These are phyloP conservation scores for Xiphophorus hellerii DNA, from an alignment of 2,113 vertebrate genomes.

Conservation along the genomic window DNA sequence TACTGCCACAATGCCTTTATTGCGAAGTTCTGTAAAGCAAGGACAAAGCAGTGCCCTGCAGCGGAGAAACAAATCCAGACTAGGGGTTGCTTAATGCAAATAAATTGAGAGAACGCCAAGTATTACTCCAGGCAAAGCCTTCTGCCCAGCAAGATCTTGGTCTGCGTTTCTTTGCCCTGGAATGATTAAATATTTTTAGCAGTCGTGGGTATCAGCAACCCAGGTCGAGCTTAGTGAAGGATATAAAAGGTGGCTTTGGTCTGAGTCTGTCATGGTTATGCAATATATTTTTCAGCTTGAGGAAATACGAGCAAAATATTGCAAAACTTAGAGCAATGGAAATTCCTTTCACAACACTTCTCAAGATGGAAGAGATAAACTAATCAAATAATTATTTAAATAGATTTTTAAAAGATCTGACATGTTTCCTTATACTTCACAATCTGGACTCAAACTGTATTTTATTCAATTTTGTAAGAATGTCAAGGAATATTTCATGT, in stretches of 20 bases:
- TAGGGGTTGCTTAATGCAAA: constrained; percentile 57
- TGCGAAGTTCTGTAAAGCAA: constrained; percentile 44
- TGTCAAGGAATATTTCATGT: not conserved
- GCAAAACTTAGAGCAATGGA: constrained; percentile 9
- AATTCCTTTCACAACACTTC: not conserved
- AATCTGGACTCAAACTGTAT: not conserved
- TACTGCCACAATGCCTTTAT: constrained; percentile 59
- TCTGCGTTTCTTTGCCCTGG: constrained; percentile 36
- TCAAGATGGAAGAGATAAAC: not conserved
- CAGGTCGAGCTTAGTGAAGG: constrained; percentile 26
- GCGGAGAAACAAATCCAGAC: constrained; percentile 46
- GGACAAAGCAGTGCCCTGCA: constrained; percentile 47
- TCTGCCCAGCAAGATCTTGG: constrained; percentile 27
- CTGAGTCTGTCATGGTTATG: constrained; percentile 16
- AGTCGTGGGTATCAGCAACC: constrained; percentile 41
- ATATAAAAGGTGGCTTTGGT: constrained; percentile 7
- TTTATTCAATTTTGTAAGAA: not conserved
- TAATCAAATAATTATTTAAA: not conserved
- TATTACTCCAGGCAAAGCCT: constrained; percentile 40
- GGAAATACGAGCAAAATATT: constrained; percentile 19
- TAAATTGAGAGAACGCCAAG: constrained; percentile 52
- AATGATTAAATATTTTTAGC: constrained; percentile 49
- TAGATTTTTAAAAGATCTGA: too few species aligned
- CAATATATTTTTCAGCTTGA: constrained; percentile 15
- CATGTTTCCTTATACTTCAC: not conserved